Base-by-base conservation (phyloP, 2,888 invertebrate species). In the Xiphydria camelus region DNA sequence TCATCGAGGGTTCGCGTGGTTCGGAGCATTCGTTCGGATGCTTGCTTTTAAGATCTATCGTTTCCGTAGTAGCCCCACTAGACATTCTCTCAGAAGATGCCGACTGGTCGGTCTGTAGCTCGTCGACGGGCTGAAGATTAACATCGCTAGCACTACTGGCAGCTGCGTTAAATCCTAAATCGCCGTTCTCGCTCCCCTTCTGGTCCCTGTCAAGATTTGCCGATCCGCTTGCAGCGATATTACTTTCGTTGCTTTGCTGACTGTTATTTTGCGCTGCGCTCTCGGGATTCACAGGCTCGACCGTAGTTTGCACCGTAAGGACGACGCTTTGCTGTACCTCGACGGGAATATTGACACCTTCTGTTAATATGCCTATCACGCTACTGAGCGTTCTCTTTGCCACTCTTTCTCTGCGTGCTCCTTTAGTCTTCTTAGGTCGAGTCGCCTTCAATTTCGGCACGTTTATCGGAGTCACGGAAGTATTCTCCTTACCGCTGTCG, bases 401-500 rank as follows among this genome's bases (percentile, higher is more conserved):
- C 0, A 51, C 55, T 19, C 61, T 61, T 9, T 73, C 72, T 2
- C 61, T 64, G 3, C 62, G 59, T 2, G 60, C 41, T 1, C 68
- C 67, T 45, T 68, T 68, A 3, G 64, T 53, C 33, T 74, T 75
- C 20, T 65, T 72, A 0, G 73, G 73, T 4, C 70, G 57, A 0
- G 64, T 58, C 1, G 67, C 62, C 23, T 65, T 71, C 5, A 64
- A 41, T 37, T 73, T 74, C 6, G 66, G 62, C 1, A 62, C 51
- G 26, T 53, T 68, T 0, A 66, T 44, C 2, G 62, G 47, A 2
- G 66, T 59, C 22, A 73, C 74, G 3, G 68, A 48, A 0, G 74
- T 68, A 34, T 75, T 75, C 45, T 75, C 75, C 20, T 75, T 75
- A 0, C 75, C 75, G n/a, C 75, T 75, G 48, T 75, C 74, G 38